Base-by-base conservation (phyloP, 1,140 invertebrate species). In the Drosophila littoralis region DNA sequence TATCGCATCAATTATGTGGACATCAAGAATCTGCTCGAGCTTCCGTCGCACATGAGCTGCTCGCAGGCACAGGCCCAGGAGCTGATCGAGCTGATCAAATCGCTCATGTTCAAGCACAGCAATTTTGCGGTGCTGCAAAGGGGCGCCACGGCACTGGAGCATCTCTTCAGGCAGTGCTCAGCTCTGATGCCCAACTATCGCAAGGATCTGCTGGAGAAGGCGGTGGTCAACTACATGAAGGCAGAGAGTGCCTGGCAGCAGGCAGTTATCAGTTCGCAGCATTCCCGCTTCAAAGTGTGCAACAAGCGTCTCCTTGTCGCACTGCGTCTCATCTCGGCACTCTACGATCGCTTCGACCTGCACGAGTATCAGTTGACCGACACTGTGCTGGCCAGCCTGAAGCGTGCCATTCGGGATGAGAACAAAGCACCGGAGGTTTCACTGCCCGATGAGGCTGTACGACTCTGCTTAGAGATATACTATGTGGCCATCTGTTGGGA, bases 401-500 rank as follows among this genome's bases (percentile, higher is more conserved):
- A 33, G 33, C 13, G 28, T 2, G 15, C 52, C 7, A 0, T 13
- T 15, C n/a, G 6, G 0, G 13, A n/a, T 33, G 12, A 50, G 13
- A 15, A 38, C 4, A 17, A 12, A 10, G 5, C 22, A 28, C 4
- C 6, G 0, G 7, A 9, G 1, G 42, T 40, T 6, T 13, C 46
- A 13, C 22, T 77, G 12, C 48, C 61, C 1, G 0, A 7, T 45
- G 50, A 38, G 46, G 46, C 6, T 1, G 7, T 45, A 2, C 0
- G 5, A 1, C 59, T 69, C 5, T 76, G 79, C 17, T 32, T 81
- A 40, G 13, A 61, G 13, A 43, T 65, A 0, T 22, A 57, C 28
- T 85, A 59, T 28, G 22, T 66, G 1, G 36, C 42, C 7, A n/a
- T 85, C 0, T n/a, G n/a, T 32, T 85, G 81, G 81, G 63, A 78